These are phyloP conservation scores for Novumbra hubbsi DNA, from an alignment of 2,797 vertebrate species.

Conservation along the genomic window DNA sequence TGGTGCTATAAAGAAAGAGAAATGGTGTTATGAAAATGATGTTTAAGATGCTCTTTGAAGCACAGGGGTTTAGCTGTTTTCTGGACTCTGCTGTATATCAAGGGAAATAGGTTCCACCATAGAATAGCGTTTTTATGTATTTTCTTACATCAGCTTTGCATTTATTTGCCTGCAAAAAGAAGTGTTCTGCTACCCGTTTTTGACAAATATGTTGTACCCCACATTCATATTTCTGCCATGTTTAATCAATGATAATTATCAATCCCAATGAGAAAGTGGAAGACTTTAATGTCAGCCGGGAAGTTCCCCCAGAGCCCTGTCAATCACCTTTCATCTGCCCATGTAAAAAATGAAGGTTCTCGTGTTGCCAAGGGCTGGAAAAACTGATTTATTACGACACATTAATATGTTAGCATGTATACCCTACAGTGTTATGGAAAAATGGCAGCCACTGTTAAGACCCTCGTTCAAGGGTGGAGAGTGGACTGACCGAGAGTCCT, in stretches of 20 bases:
- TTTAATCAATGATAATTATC: conserved; percentile 68
- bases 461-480: conserved; percentile 30
- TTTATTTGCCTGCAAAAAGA: conserved; percentile 33
- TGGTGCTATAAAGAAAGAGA: no score
- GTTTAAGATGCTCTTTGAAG: no score
- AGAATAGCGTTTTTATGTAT: conserved; percentile 1
- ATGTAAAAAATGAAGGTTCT: conserved; percentile 47
- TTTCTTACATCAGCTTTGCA: conserved; percentile 36
- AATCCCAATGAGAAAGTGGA: conserved; percentile 26
- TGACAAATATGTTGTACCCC: conserved; percentile 33
- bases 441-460: conserved; percentile 32
- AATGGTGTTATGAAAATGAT: no score
- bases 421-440: conserved; percentile 34
- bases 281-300: conserved; percentile 45
- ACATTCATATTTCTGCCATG: conserved; percentile 41
- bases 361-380: conserved; percentile 36
- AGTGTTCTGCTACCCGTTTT: conserved; percentile 37
- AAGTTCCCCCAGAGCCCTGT: conserved; percentile 46
- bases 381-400: conserved; percentile 52
- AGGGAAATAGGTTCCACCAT: no score
- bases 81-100: no score
- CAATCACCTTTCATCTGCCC: conserved; percentile 52
- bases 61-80: no score
- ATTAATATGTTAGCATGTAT: conserved; percentile 49
- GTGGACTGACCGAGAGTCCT: conserved; percentile 16